Base-by-base conservation (phyloP, 2,113 vertebrate species). In the Litocranius walleri region DNA sequence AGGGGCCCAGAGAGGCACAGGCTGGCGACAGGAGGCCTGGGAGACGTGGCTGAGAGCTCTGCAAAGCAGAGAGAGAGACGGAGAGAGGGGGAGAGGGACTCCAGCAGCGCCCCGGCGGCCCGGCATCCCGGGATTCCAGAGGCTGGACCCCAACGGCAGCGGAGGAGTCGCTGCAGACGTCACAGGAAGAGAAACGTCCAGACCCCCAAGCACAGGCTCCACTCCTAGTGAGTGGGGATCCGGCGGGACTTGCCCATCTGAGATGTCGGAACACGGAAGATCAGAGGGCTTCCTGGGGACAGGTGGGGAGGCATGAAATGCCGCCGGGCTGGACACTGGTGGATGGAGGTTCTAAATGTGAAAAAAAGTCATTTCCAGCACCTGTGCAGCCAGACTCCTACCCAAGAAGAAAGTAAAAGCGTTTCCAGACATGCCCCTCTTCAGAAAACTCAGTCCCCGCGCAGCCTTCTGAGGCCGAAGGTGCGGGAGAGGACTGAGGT, bases 381-480 rank as follows among this genome's bases (percentile, higher is more conserved):
- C 29, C 80, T 45, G 7, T n/a, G 7, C 40, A n/a, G 15, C 15
- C 9, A 30, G 50, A 50, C 50, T 82, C 57, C 48, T 59, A 7
- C 25, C 14, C 43, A 21, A 30, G n/a, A 45, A 50, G 48, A 30
- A 45, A 40, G 11, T 10, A 29, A 62, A 25, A 43, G 7, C 10
- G 6, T n/a, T 50, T 78, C 36, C 27, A 71, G 33, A 83, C 12
- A 3, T 2, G 5, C 40, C 1, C 0, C 11, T 71, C 43, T 88
- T 82, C 27, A 10, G 29, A 81, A 62, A 54, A 21, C 21, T 13
- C 45, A 16, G 54, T 36, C 43, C n/a, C 84, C 43, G 1, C 2
- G 3, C 11, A 7, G 19, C 11, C 33, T 33, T 61, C 33, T 19
- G 30, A 52, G 67, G n/a, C 6, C 8, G 0, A 4, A 5, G 1